A percentile compares a stretch with the other conserved stretches of the same genome.
phyloP scores from a whole-genome alignment of 1,140 invertebrate genomes.

The Drosophila nasuta region DNA sequence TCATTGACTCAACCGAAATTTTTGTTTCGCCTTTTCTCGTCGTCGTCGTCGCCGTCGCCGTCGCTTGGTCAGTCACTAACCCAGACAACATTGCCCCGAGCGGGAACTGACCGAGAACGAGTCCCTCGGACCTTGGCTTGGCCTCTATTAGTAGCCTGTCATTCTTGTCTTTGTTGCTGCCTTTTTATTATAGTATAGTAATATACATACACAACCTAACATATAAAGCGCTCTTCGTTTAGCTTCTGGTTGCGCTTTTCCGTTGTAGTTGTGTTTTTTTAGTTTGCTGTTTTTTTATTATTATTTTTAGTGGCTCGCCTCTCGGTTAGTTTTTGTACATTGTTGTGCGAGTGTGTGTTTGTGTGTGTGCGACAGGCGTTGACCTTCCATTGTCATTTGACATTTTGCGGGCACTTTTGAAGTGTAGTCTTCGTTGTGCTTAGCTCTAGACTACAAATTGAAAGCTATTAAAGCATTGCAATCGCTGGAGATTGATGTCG shows the following conservation, averaged over 20 bases:
- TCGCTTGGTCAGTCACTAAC: slow-evolving; percentile 36
- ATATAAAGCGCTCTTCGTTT: slow-evolving; percentile 12
- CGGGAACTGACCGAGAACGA: slow-evolving; percentile 36
- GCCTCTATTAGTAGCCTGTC: slow-evolving; percentile 55
- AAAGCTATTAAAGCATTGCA: slow-evolving; percentile 34
- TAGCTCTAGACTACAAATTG: slow-evolving; percentile 19
- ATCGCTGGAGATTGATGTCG: slow-evolving; percentile 19
- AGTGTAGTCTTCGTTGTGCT: slow-evolving; percentile 19
- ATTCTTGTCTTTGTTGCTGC: slow-evolving; percentile 44
- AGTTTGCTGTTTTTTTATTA: slow-evolving; percentile 21
- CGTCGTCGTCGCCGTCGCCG: neutral
- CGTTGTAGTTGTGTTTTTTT: slow-evolving; percentile 26
- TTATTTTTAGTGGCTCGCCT: slow-evolving; percentile 27
- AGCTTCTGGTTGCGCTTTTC: slow-evolving; percentile 42
- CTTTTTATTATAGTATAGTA: slow-evolving; percentile 41
- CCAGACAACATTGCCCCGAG: slow-evolving; percentile 49
- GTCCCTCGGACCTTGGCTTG: slow-evolving; percentile 44
- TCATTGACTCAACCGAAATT: slow-evolving; percentile 47
- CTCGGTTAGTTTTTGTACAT: slow-evolving; percentile 31
- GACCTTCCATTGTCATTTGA: slow-evolving; percentile 60
- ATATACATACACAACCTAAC: neutral
- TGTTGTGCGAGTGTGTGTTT: neutral
- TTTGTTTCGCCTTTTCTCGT: slow-evolving; percentile 34
- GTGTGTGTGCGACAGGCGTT: slow-evolving; percentile 36
- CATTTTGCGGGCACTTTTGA: slow-evolving; percentile 47